Evolutionary conservation across 2,888 invertebrate genomes (phyloP).

Genomic region (Cephus pulcher): DNA sequence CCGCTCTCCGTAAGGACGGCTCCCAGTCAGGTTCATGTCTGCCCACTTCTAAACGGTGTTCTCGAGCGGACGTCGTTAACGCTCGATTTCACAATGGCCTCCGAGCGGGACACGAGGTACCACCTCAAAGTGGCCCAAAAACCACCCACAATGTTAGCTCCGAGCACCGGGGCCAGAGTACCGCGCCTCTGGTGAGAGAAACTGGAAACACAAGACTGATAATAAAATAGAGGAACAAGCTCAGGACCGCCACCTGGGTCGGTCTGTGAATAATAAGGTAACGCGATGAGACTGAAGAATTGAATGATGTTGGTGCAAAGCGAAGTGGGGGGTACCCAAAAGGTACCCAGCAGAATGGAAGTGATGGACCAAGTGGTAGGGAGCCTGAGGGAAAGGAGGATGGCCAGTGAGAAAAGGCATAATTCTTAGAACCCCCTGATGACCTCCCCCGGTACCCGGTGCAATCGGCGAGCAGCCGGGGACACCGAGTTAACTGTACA

Average conservation of each 20-base stretch:
- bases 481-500: slow-evolving; percentile 57
- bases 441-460: slow-evolving; percentile 49
- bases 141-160: not conserved
- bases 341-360: not conserved
- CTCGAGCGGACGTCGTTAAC: not conserved
- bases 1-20: slow-evolving; percentile 10
- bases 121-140: not conserved
- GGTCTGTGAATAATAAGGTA: not conserved
- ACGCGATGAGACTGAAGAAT: not conserved
- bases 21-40: slow-evolving; percentile 5
- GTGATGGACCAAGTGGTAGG: slow-evolving; percentile 1
- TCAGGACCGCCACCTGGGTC: not conserved
- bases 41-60: slow-evolving; percentile 2
- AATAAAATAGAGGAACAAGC: not conserved
- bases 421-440: slow-evolving; percentile 52
- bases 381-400: slow-evolving; percentile 5
- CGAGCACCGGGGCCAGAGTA: not conserved
- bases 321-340: slow-evolving; percentile 14
- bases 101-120: not conserved
- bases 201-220: not conserved
- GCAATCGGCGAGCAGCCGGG: slow-evolving; percentile 46
- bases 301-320: not conserved
- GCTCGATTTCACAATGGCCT: not conserved
- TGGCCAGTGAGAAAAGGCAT: slow-evolving; percentile 31
- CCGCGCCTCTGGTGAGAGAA: not conserved